A percentile compares a stretch with the other conserved stretches of the same genome.
Conservation (phyloP, 92 coral and sea anemone genomes). For the Paramuricea clavata region DNA sequence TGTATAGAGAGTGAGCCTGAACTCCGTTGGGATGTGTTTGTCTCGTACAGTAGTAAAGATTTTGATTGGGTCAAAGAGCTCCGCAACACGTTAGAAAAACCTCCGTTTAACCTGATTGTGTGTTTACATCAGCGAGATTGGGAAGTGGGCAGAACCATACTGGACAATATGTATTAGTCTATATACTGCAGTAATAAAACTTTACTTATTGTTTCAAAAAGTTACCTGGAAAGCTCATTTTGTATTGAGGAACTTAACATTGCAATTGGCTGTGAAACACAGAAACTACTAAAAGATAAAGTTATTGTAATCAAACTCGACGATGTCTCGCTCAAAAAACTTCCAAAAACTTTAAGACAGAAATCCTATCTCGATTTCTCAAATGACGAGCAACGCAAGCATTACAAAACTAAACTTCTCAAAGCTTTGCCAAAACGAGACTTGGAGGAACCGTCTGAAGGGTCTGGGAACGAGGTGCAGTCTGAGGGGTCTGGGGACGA, state of each 20-base stretch:
- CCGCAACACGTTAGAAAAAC: conserved; percentile 11
- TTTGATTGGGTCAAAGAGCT: conserved; percentile 30
- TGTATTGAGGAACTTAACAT: conserved; percentile 24
- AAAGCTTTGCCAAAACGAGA: conserved; percentile 19
- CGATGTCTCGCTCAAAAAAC: conserved; percentile 9
- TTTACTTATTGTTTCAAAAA: conserved; percentile 25
- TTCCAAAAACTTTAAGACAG: conserved; percentile 11
- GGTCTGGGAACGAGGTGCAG: background rate
- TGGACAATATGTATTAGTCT: conserved; percentile 24
- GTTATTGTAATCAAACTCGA: conserved; percentile 10
- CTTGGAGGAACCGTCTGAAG: background rate
- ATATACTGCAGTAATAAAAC: conserved; percentile 22
- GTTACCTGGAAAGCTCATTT: conserved; percentile 11
- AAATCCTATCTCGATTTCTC: conserved; percentile 20
- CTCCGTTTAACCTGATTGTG: conserved; percentile 18
- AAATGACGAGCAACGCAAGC: background rate
- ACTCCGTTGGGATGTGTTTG: conserved; percentile 29
- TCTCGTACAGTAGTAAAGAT: conserved; percentile 30
- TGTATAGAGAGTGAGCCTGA: conserved; percentile 16
- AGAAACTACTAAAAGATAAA: background rate
- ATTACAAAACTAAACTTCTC: conserved; percentile 18
- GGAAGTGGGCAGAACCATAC: conserved; percentile 9
- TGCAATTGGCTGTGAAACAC: conserved; percentile 4
- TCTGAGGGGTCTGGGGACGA: background rate
- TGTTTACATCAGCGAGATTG: conserved; percentile 27